phyloP scores from a whole-genome alignment of 2,797 vertebrate genomes.

The Sphenodon punctatus region DNA sequence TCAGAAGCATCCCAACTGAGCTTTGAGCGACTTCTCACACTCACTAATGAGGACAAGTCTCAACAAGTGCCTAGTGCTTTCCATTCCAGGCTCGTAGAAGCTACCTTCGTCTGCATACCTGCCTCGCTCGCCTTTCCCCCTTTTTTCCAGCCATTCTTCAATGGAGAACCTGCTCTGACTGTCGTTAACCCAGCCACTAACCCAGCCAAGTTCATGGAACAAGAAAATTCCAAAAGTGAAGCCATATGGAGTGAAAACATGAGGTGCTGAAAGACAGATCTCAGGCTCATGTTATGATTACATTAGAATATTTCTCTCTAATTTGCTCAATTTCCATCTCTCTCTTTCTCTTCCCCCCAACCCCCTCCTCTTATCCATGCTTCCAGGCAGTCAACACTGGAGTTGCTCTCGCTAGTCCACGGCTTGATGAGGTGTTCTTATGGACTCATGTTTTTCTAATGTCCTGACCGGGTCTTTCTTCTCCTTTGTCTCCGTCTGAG shows the following conservation, averaged over 20 bases:
- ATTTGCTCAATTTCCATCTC: slow-evolving; percentile 41
- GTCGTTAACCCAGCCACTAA: background rate
- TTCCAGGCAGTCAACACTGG: fast-evolving
- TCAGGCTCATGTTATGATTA: slow-evolving; percentile 53
- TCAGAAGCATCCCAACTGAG: background rate
- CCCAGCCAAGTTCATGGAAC: slow-evolving; percentile 38
- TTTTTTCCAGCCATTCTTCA: background rate
- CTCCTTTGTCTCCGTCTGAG: slow-evolving; percentile 4
- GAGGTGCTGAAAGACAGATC: slow-evolving; percentile 68
- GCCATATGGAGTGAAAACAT: slow-evolving; percentile 38
- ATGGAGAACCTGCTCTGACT: slow-evolving; percentile 1
- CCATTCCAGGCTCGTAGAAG: background rate
- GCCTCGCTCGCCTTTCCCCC: background rate
- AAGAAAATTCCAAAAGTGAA: slow-evolving; percentile 52
- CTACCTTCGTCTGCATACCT: background rate
- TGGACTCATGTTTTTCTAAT: slow-evolving; percentile 15
- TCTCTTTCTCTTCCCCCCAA: background rate
- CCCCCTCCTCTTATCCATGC: background rate
- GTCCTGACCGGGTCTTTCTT: background rate
- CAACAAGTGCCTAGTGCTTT: background rate
- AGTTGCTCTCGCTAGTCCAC: background rate
- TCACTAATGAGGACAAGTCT: background rate
- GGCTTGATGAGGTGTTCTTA: slow-evolving; percentile 56
- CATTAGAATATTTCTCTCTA: slow-evolving; percentile 4
- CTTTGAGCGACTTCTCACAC: background rate